Evolutionary conservation across 1,140 invertebrate species (phyloP).

Genomic region (Brachionus koreanus): DNA sequence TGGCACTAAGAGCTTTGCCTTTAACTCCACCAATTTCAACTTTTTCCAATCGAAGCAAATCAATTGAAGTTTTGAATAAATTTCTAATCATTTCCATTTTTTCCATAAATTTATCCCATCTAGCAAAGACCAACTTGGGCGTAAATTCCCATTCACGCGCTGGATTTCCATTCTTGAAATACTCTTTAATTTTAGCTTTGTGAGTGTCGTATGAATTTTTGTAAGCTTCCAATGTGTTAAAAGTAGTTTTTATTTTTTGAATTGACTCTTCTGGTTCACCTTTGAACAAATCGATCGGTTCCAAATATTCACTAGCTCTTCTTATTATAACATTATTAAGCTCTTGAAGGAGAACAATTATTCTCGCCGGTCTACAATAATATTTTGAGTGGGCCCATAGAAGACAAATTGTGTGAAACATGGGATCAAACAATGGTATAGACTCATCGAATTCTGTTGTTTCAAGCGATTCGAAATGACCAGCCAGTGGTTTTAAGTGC

Average conservation of each 20-base stretch:
- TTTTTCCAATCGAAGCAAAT: constrained; percentile 90
- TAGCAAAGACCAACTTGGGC: constrained; percentile 75
- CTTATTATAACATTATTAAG: constrained; percentile 84
- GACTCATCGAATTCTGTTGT: constrained; percentile 76
- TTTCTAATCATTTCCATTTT: constrained; percentile 76
- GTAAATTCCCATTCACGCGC: constrained; percentile 80
- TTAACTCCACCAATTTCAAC: constrained; percentile 84
- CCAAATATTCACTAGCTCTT: constrained; percentile 73
- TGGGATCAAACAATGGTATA: constrained; percentile 55
- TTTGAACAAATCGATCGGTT: constrained; percentile 77
- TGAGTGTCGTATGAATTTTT: constrained; percentile 66
- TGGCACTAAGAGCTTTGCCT: constrained; percentile 74
- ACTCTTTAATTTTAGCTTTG: constrained; percentile 66
- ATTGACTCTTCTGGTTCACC: constrained; percentile 63
- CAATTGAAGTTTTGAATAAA: constrained; percentile 83
- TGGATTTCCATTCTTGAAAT: constrained; percentile 64
- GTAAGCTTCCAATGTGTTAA: constrained; percentile 70
- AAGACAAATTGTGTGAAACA: constrained; percentile 79
- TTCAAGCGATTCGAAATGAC: constrained; percentile 74
- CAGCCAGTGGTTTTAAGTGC: constrained; percentile 75
- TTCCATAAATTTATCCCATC: constrained; percentile 77
- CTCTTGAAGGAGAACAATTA: constrained; percentile 81
- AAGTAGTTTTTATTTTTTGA: constrained; percentile 80
- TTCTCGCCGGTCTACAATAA: constrained; percentile 79
- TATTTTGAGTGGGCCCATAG: constrained; percentile 82